phyloP scores from a whole-genome alignment of 1,140 invertebrate species.

The Venturia canescens region DNA sequence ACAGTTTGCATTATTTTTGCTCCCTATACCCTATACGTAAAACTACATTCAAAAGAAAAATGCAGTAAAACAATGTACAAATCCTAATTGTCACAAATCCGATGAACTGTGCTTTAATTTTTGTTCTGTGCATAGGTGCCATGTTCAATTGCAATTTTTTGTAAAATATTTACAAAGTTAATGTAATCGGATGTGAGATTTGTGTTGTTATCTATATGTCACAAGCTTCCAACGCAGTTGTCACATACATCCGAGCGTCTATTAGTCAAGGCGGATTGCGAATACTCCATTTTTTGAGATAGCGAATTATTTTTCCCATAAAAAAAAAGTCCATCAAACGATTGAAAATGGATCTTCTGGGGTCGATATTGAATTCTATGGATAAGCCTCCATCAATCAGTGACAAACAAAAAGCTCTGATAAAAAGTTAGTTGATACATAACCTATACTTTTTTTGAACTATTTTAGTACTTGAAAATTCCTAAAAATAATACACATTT shows the following conservation, averaged over 20 bases:
- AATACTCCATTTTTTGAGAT: too few relatives aligned
- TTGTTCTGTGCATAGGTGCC: too few relatives aligned
- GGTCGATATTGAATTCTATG: slow-evolving; percentile 86
- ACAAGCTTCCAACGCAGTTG: not conserved
- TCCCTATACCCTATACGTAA: too few relatives aligned
- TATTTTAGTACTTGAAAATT: not conserved
- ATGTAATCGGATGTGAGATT: too few relatives aligned
- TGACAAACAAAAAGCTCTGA: slow-evolving; percentile 81
- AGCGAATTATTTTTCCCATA: not conserved
- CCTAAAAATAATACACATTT: not conserved
- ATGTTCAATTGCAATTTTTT: too few relatives aligned
- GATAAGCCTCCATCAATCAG: slow-evolving; percentile 84
- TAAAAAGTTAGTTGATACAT: slow-evolving; percentile 79
- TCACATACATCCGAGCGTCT: not conserved
- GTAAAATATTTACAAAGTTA: too few relatives aligned
- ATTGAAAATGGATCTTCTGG: slow-evolving; percentile 83
- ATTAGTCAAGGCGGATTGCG: not conserved
- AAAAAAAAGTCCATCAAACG: not conserved
- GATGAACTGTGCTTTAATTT: too few relatives aligned
- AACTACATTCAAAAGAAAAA: too few relatives aligned
- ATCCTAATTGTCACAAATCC: too few relatives aligned
- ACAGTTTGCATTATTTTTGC: too few relatives aligned
- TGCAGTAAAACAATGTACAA: too few relatives aligned
- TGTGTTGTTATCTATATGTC: too few relatives aligned
- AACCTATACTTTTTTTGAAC: slow-evolving; percentile 47